Base-by-base conservation (phyloP, 1,140 invertebrate genomes). In the Pogonus chalceus region DNA sequence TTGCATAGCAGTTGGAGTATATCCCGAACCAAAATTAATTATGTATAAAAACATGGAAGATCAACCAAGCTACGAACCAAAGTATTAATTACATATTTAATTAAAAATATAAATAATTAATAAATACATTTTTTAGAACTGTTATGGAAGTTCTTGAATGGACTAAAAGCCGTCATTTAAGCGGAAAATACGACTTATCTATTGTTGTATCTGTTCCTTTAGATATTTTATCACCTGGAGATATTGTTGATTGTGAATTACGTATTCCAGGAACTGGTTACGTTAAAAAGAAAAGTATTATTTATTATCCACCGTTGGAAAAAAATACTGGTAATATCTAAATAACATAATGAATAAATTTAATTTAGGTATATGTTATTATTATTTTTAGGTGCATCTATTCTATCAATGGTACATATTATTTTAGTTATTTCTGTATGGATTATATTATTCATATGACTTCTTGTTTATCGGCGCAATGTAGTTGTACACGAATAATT, bases 1-100 rank as follows among this genome's bases (percentile, higher is more conserved):
- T 16, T 75, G 73, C 58, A 59, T 60, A 48, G 73, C 68, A 3
- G 54, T 59, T 2, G 69, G 72, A 20, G 65, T 72, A 10, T 75
- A 68, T 58, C 73, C 73, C 10, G 62, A 70, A 49, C 71, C 73
- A 23, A 72, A 69, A 59, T 55, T 75, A 22, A 56, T 66, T 12
- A 56, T 75, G 4, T 69, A 59, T 54, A 62, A 63, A 51, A 59
- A 64, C 31, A 52, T 43, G 18, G 59, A 60, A 18, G 58, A 68
- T 23, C 56, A 60, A 23, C 18, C 18, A 10, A 12, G 4, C 4
- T 43, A 10, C 18, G 7, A 43, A 3, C 37, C 37, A 3, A 43
- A 43, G 37, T 43, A n/a, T n/a, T n/a, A 43, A 43, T 7, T 43
- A 31, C 4, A 14, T 31, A 31, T 7, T 31, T n/a, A n/a, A n/a